phyloP scores from a whole-genome alignment of 2,888 invertebrate species.

The Melinaea menophilus region DNA sequence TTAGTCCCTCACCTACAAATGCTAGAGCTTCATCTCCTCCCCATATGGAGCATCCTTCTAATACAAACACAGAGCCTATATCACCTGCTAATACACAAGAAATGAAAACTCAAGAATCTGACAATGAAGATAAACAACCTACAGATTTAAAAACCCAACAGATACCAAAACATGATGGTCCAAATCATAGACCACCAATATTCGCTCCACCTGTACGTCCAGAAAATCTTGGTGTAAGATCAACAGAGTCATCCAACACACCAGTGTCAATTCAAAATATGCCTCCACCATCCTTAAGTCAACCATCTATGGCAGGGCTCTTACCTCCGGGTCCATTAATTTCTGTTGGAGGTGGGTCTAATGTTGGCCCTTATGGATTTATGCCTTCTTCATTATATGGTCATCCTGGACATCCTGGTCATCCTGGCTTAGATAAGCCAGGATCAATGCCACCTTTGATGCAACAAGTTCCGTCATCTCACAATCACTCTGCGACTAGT shows the following conservation, averaged over 20 bases:
- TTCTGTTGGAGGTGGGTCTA: constrained; percentile 77
- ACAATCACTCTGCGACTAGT: constrained; percentile 53
- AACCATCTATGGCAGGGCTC: constrained; percentile 76
- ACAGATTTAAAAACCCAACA: constrained; percentile 70
- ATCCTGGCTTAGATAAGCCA: constrained; percentile 65
- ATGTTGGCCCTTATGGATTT: constrained; percentile 80
- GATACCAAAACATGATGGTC: constrained; percentile 55
- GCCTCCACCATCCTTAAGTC: constrained; percentile 70
- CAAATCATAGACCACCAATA: constrained; percentile 54
- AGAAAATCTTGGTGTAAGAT: constrained; percentile 63
- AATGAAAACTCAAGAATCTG: constrained; percentile 57
- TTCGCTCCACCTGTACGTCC: constrained; percentile 63
- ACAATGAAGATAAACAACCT: constrained; percentile 67
- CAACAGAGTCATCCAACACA: constrained; percentile 54
- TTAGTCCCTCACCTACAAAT: constrained; percentile 70
- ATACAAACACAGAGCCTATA: constrained; percentile 64
- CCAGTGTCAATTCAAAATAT: constrained; percentile 63
- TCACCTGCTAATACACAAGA: constrained; percentile 70
- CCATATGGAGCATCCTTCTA: constrained; percentile 64
- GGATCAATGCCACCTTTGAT: constrained; percentile 60
- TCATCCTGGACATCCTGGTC: constrained; percentile 46
- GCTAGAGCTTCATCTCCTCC: constrained; percentile 62
- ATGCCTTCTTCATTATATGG: constrained; percentile 75
- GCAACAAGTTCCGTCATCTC: constrained; percentile 63
- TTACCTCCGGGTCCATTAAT: constrained; percentile 79